These are phyloP conservation scores for Sminthurides aquaticus DNA, from an alignment of 2,888 invertebrate species.

Conservation along the genomic window DNA sequence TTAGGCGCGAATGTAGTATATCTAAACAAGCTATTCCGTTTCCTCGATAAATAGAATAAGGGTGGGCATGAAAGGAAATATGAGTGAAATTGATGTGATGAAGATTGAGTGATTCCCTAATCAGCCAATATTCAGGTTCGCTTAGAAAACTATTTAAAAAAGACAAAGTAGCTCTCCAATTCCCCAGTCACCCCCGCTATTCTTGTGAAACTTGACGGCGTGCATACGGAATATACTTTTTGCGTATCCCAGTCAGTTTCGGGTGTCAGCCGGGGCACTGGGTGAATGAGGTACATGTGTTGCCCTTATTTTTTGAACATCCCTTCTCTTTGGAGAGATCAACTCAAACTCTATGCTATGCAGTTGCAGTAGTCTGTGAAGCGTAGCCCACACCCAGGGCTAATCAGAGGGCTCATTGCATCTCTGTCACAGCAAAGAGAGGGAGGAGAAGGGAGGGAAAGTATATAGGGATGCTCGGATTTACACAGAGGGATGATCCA, in stretches of 20 bases:
- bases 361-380: background rate
- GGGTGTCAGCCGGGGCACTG: background rate
- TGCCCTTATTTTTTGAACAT: background rate
- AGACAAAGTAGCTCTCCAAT: background rate
- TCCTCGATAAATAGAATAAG: constrained; percentile 2
- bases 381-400: background rate
- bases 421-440: too few species aligned
- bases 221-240: too few species aligned
- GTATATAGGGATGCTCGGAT: too few species aligned
- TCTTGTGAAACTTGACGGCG: too few species aligned
- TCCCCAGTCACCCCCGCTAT: too few species aligned
- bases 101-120: constrained; percentile 23
- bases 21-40: background rate
- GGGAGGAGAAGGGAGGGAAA: too few species aligned
- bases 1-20: too few species aligned
- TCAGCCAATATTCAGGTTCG: constrained; percentile 10
- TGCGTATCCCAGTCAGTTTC: too few species aligned
- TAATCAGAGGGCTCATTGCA: too few species aligned
- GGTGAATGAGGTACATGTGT: background rate
- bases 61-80: constrained; percentile 7
- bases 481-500: too few species aligned
- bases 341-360: too few species aligned
- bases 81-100: constrained; percentile 19
- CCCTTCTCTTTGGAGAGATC: too few species aligned
- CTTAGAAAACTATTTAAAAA: background rate